A percentile compares a stretch with the other conserved stretches of the same genome.
These are phyloP conservation scores for Hyles euphorbiae DNA, from an alignment of 1,140 invertebrate species.

Conservation along the genomic window DNA sequence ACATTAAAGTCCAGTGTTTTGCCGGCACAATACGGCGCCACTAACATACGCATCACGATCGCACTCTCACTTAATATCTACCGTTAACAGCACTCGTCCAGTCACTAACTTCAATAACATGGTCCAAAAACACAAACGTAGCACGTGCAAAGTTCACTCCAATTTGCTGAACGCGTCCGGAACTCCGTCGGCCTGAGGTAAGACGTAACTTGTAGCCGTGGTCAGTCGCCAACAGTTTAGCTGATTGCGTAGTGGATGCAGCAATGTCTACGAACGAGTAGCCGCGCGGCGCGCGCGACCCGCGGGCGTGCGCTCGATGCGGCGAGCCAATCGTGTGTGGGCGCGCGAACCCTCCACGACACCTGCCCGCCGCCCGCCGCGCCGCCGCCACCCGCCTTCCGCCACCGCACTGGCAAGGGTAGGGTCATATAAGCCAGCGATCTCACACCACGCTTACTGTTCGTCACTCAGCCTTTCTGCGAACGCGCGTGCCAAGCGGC, in stretches of 20 bases:
- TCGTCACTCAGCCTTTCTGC: conserved; percentile 34
- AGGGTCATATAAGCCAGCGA: conserved; percentile 18
- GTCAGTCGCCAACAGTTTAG: no score
- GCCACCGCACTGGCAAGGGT: not conserved
- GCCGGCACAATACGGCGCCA: no score
- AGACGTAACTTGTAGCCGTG: no score
- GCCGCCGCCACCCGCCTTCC: not conserved
- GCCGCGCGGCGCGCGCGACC: not conserved
- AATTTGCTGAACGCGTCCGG: no score
- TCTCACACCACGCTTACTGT: conserved; percentile 30
- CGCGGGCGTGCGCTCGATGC: conserved; percentile 17
- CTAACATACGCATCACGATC: no score
- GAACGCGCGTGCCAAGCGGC: conserved; percentile 27
- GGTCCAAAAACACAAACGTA: not conserved
- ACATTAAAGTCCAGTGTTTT: no score
- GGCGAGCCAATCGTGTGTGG: conserved; percentile 3
- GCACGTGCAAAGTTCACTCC: no score
- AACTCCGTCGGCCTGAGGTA: no score
- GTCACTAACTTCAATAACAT: not conserved
- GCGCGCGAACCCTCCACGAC: conserved; percentile 5
- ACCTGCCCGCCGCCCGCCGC: conserved; percentile 1
- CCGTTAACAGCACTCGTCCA: no score
- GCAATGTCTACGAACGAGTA: no score
- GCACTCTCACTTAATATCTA: no score
- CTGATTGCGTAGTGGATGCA: no score